Evolutionary conservation across 2,797 vertebrate species (phyloP), one percentile per base, ranked within the genome.

Genomic region (Poecilia wingei): DNA sequence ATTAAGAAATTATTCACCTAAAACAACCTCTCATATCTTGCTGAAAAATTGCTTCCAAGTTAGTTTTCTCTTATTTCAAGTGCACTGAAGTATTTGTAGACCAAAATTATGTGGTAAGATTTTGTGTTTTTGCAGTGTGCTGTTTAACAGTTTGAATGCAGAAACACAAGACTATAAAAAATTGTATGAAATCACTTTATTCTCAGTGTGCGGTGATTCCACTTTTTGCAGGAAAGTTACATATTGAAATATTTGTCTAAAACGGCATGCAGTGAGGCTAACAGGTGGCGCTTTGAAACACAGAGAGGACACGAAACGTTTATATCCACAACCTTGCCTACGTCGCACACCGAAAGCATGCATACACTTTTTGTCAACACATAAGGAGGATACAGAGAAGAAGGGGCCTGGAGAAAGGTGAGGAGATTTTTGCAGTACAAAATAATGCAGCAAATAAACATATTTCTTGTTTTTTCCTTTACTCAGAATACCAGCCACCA

Each of bases 131-230:
- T 25, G 22, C 51, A 53, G 72, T 64, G 72, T 10, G 78, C 73
- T 36, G 72, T 79, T 69, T 77, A 13, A 45, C 39, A 6, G 74
- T 78, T 87, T 64, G 76, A 89, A 91, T 90, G 90, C 85, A 94
- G 86, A 93, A 94, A 95, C 91, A 94, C 92, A 94, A 87, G 92
- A 95, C 93, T 77, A 94, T 89, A 88, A 91, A 86, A 89, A 90
- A 89, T 94, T 82, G 79, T 93, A 95, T 96, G 97, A 98, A 97
- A 97, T 97, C 96, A 97, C 95, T 94, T 96, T 96, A 96, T 96
- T 87, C 89, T 97, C 96, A 96, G 96, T 97, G 97, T 96, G 95
- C 92, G 94, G 97, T 97, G 97, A 98, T 97, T 98, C 96, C 97
- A 97, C 95, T 96, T 95, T 31, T 90, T 91, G 94, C 95, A 96